Conservation (phyloP, 2,797 vertebrate species). For the Gorsachius magnificus region DNA sequence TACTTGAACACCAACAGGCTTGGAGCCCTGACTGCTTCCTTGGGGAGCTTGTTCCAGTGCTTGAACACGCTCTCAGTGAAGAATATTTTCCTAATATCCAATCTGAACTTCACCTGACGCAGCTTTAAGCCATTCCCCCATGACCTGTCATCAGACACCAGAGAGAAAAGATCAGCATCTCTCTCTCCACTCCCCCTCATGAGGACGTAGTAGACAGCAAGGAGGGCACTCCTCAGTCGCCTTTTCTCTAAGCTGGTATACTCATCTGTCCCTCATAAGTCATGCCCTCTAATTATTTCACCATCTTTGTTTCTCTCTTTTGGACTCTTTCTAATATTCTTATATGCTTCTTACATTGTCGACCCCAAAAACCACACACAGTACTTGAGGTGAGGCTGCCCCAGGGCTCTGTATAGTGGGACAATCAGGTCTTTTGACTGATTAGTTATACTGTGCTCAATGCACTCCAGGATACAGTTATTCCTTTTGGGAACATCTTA, state of each 20-base stretch:
- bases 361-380: not conserved
- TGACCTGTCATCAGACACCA: not conserved
- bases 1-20: not conserved
- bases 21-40: not conserved
- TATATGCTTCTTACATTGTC: not conserved
- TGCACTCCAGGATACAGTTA: not conserved
- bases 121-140: not conserved
- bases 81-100: not conserved
- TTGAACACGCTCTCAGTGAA: not conserved
- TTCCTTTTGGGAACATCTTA: not conserved
- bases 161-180: not conserved
- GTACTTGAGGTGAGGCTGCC: not conserved
- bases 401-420: not conserved
- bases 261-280: not conserved
- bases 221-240: not conserved
- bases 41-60: not conserved
- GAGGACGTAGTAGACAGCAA: not conserved
- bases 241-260: not conserved
- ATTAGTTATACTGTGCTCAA: not conserved
- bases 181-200: accelerated
- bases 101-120: not conserved
- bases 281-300: not conserved
- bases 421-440: not conserved
- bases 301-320: not conserved
- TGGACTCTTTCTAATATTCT: not conserved